phyloP scores from a whole-genome alignment of 2,888 invertebrate genomes.

The Sarcophaga variegata region DNA sequence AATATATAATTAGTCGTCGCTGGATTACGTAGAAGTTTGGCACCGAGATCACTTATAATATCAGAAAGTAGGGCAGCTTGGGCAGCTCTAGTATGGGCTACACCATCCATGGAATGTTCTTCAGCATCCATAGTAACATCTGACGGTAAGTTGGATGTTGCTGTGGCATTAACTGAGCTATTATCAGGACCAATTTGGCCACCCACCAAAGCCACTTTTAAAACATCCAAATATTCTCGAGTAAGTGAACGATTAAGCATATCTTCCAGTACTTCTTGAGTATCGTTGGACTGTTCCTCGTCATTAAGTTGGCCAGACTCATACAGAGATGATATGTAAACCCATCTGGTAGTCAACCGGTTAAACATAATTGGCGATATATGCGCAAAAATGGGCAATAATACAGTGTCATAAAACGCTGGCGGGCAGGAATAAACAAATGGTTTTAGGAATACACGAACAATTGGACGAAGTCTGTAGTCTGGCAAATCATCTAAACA shows the following conservation, averaged over 20 bases:
- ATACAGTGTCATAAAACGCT: conserved; percentile 88
- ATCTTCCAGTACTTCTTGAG: conserved; percentile 92
- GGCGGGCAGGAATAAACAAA: conserved; percentile 93
- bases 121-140: conserved; percentile 84
- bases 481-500: conserved; percentile 88
- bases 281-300: conserved; percentile 88
- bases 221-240: conserved; percentile 92
- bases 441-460: conserved; percentile 92
- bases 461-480: conserved; percentile 91
- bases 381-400: conserved; percentile 90
- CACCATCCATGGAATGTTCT: conserved; percentile 88
- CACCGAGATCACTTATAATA: conserved; percentile 91
- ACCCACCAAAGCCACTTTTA: conserved; percentile 89
- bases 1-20: conserved; percentile 86
- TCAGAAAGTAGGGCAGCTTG: conserved; percentile 85
- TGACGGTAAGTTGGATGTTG: conserved; percentile 63
- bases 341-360: conserved; percentile 89
- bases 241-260: conserved; percentile 93
- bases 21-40: conserved; percentile 86
- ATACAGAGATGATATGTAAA: conserved; percentile 88
- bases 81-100: conserved; percentile 82
- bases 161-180: conserved; percentile 59
- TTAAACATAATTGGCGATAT: conserved; percentile 89
- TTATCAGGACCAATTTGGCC: conserved; percentile 83
- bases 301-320: conserved; percentile 90